Percentiles rank a stretch among this genome's conserved stretches.
Evolutionary conservation across 64 coral and sea anemone genomes (phyloP).

Genomic region (Orbicella faveolata): DNA sequence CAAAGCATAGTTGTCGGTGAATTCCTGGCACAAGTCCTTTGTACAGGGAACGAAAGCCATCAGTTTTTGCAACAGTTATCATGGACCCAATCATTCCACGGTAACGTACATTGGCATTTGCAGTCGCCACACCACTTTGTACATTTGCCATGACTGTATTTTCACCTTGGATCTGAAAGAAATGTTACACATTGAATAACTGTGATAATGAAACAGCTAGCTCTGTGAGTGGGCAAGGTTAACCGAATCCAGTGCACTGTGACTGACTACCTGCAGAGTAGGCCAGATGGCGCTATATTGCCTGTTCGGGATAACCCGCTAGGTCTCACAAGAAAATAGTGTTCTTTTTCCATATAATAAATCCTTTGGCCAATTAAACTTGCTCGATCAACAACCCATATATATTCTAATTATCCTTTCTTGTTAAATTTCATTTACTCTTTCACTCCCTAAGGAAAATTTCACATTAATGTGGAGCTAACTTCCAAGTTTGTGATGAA

Average conservation of each 20-base stretch:
- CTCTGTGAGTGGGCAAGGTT: not conserved
- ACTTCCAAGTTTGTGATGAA: too few relatives aligned
- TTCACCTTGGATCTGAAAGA: conserved; percentile 90
- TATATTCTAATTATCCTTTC: too few relatives aligned
- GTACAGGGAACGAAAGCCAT: conserved; percentile 82
- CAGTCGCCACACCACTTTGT: conserved; percentile 51
- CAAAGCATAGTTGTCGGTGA: conserved; percentile 95
- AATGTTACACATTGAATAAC: not conserved
- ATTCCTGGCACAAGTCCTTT: conserved; percentile 91
- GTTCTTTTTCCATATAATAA: too few relatives aligned
- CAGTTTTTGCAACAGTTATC: conserved; percentile 68
- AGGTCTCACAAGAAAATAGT: too few relatives aligned
- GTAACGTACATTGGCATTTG: conserved; percentile 57
- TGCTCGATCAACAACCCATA: too few relatives aligned
- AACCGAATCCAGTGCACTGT: too few relatives aligned
- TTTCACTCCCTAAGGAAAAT: too few relatives aligned
- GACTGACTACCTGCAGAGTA: too few relatives aligned
- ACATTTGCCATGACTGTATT: conserved; percentile 76
- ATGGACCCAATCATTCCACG: conserved; percentile 93
- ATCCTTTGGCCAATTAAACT: too few relatives aligned
- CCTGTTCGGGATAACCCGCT: too few relatives aligned
- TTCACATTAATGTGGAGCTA: too few relatives aligned
- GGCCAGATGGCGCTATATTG: too few relatives aligned
- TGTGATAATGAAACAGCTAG: not conserved
- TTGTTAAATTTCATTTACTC: not conserved